Percentiles rank a stretch among this genome's conserved stretches.
Conservation (phyloP, 2,888 invertebrate species). For the Cerceris ruficornis region DNA sequence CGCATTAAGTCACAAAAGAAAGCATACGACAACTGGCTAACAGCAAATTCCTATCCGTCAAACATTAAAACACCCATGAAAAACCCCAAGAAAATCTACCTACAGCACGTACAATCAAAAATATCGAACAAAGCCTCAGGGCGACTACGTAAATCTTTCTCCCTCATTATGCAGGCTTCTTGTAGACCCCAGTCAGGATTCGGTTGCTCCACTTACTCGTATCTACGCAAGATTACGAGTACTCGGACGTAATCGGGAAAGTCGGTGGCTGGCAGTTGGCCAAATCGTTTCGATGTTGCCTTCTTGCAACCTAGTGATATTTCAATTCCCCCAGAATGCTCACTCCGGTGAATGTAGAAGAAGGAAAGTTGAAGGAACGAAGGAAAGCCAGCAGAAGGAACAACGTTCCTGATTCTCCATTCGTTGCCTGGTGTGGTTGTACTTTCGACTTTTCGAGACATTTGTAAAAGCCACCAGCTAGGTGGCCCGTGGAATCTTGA, state of each 20-base stretch:
- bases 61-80: too few species aligned
- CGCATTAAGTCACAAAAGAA: too few species aligned
- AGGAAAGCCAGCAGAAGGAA: slow-evolving; percentile 30
- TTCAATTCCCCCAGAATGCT: slow-evolving; percentile 67
- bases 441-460: slow-evolving; percentile 52
- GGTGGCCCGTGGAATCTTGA: background rate
- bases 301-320: slow-evolving; percentile 67
- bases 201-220: slow-evolving; percentile 41
- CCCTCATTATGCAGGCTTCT: slow-evolving; percentile 54
- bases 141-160: slow-evolving; percentile 42
- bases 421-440: slow-evolving; percentile 16
- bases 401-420: slow-evolving; percentile 45
- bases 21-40: too few species aligned
- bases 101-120: background rate
- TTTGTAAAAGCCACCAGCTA: slow-evolving; percentile 46
- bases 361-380: slow-evolving; percentile 7
- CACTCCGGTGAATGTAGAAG: slow-evolving; percentile 10
- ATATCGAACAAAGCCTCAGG: background rate
- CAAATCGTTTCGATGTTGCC: slow-evolving; percentile 74
- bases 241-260: slow-evolving; percentile 68
- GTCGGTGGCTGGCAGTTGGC: slow-evolving; percentile 70
- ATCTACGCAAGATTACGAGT: slow-evolving; percentile 61
- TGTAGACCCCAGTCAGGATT: slow-evolving; percentile 34
- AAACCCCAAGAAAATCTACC: background rate
- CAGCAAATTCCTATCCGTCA: too few species aligned